Evolutionary conservation across 2,797 vertebrate genomes (phyloP), one percentile per base, ranked within the genome.

Genomic region (Urophycis tenuis): DNA sequence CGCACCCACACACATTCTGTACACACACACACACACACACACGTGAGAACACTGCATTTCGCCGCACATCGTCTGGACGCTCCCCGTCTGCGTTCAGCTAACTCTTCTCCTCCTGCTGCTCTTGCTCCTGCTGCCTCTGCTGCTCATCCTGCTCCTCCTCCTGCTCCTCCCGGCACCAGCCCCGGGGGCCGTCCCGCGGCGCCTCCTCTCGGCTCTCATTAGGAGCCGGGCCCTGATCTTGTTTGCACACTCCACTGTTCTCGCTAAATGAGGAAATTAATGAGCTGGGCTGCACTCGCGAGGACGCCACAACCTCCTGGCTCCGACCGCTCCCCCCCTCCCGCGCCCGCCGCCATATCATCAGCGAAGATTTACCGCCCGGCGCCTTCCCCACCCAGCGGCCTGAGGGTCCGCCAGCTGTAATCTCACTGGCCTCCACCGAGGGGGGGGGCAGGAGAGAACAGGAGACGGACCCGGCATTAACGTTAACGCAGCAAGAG

Each of bases 261-360:
- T 87, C 83, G 90, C 87, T 91, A 91, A 92, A 91, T 92, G 85
- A 89, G 89, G 88, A 90, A 91, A 91, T 91, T 91, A 92, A 93
- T 91, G 89, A 92, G 87, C 88, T 85, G 60, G 81, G 83, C 82
- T 84, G 84, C 89, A 85, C 84, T 75, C 71, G 72, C 86, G 84
- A 78, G 85, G 88, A 86, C 82, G 78, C 81, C 79, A 77, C 86
- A 88, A 88, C 88, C 87, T 87, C 87, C 86, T n/a, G 73, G 77
- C 72, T 19, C 2, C 5, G 45, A 74, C 45, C 34, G 2, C 25
- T 29, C 73, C 30, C 33, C 12, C 30, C 60, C 72, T n/a, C 29
- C 72, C 17, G 34, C 10, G 33, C 77, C 35, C 17, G 30, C 74
- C 14, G 6, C 69, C 31, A 3, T 30, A 29, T 31, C 67, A 11